Base-by-base conservation (phyloP, 2,113 vertebrate genomes). In the Pongo abelii region DNA sequence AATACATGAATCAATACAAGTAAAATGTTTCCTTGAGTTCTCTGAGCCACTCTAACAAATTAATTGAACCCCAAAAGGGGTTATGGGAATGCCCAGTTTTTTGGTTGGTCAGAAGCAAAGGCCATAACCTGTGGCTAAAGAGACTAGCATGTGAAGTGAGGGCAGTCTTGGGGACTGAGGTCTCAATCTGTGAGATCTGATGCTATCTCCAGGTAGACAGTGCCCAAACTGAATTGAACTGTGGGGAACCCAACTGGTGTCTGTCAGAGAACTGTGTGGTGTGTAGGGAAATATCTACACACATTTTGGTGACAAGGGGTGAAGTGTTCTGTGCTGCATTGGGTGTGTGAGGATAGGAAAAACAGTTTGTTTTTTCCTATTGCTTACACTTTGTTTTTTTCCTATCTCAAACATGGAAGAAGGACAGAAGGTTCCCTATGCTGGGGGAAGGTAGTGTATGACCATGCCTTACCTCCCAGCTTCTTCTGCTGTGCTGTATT, bases 381-480 rank as follows among this genome's bases (percentile, higher is more conserved):
- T 38, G 38, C 38, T 38, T 38, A 38, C 38, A 38, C 38, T 38
- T 38, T 38, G 38, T 38, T 38, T 38, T 38, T 38, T 22, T 8
- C 12, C n/a, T 22, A 46, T 70, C 38, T 78, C 48, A 69, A 89
- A 96, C 17, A 84, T 90, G 30, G 40, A 97, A 80, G 57, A 87
- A 35, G 12, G 43, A 46, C 0, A 86, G 38, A 64, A 32, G 1
- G 18, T 77, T 88, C 70, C 70, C 57, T 57, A 32, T 17, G 3
- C 11, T 11, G 70, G 18, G 12, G 16, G 5, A 30, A 57, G 12
- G 6, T 14, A 23, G 4, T 3, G 0, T 27, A 2, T 23, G 50
- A 43, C 40, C 11, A 84, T 23, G 8, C 13, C 11, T 50, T 69
- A 23, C 1, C 6, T 48, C 6, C 25, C 35, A 38, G 22, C 13